Evolutionary conservation across 2,888 invertebrate genomes (phyloP).

Genomic region (Aromia moschata): DNA sequence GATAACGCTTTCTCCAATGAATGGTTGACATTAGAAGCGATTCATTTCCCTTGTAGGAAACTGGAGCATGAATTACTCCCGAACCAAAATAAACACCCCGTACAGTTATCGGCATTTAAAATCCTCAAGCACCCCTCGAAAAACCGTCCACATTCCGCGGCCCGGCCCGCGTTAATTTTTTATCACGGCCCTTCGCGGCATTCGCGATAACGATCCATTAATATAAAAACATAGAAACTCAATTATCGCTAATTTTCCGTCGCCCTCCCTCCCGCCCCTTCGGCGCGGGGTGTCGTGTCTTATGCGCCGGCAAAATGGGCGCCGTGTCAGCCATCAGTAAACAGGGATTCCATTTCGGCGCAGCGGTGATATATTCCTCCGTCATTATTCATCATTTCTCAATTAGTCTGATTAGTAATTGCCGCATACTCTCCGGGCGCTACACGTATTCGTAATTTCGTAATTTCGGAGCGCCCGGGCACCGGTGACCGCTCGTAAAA

Average conservation of each 20-base stretch:
- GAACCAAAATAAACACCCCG: no score
- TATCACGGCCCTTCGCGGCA: neutral
- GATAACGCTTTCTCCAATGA: no score
- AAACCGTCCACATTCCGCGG: neutral
- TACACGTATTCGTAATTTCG: conserved; percentile 44
- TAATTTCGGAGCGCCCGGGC: conserved; percentile 20
- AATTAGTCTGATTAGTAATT: conserved; percentile 62
- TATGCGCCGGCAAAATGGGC: conserved; percentile 28
- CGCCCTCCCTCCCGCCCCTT: conserved; percentile 40
- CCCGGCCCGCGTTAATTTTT: conserved; percentile 9
- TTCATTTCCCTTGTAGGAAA: no score
- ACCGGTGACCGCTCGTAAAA: conserved; percentile 33
- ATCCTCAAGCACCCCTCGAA: no score
- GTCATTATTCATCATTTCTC: conserved; percentile 64
- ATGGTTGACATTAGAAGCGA: no score
- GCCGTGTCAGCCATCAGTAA: conserved; percentile 39
- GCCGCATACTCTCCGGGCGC: conserved; percentile 47
- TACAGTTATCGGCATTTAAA: no score
- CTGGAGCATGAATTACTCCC: no score
- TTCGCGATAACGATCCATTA: conserved; percentile 46
- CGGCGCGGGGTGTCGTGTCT: conserved; percentile 29
- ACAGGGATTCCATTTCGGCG: conserved; percentile 61
- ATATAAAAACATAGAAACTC: conserved; percentile 55
- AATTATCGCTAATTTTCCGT: conserved; percentile 50
- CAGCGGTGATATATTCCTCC: conserved; percentile 61